Conservation (phyloP, 2,797 vertebrate genomes). For the Prunella strophiata region DNA sequence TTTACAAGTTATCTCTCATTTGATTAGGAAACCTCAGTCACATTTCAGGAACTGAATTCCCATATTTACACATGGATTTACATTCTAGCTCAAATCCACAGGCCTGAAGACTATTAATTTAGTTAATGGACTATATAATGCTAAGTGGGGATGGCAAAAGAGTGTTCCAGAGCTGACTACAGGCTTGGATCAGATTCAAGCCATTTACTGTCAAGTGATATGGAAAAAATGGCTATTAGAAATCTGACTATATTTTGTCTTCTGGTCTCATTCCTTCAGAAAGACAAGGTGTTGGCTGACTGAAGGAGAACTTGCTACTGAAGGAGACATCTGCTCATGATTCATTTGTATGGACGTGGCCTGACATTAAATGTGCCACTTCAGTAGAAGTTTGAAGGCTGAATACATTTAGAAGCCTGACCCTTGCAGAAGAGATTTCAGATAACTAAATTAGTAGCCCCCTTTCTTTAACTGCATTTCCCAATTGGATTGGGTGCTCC, state of each 20-base stretch:
- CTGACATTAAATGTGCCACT: neutral
- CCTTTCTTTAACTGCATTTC: neutral
- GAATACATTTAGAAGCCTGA: neutral
- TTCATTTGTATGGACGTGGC: neutral
- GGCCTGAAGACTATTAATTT: constrained; percentile 38
- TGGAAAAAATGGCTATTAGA: neutral
- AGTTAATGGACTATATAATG: neutral
- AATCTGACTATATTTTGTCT: neutral
- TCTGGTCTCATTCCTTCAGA: neutral
- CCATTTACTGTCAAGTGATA: neutral
- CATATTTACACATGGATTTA: constrained; percentile 33
- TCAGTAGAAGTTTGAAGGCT: neutral
- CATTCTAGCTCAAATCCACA: constrained; percentile 50
- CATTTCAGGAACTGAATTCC: neutral
- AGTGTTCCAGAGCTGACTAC: neutral
- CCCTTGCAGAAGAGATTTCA: neutral
- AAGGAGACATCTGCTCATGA: neutral
- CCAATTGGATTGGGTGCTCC: neutral
- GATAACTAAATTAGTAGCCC: neutral
- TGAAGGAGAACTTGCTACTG: neutral
- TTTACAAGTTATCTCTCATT: neutral
- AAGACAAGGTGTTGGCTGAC: neutral
- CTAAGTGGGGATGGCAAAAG: neutral
- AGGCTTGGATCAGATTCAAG: neutral
- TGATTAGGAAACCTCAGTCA: constrained; percentile 39